Evolutionary conservation across 2,888 invertebrate species (phyloP).

Genomic region (Argynnis bischoffii): DNA sequence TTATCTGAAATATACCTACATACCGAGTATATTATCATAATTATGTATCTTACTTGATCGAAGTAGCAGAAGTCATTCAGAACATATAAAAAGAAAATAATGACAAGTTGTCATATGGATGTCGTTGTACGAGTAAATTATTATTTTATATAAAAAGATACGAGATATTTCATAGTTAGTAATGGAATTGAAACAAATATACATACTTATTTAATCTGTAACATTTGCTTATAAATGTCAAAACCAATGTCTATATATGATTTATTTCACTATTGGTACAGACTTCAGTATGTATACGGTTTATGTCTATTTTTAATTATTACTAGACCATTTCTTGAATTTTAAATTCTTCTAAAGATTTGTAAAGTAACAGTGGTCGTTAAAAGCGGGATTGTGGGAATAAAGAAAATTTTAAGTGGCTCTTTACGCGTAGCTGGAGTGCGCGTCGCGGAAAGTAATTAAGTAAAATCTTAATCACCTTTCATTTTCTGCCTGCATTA

Average conservation of each 20-base stretch:
- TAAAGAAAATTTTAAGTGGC: neutral
- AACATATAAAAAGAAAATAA: neutral
- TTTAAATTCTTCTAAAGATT: slow-evolving; percentile 6
- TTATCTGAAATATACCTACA: too few relatives aligned
- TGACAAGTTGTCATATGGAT: neutral
- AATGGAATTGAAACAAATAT: neutral
- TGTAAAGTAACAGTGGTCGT: neutral
- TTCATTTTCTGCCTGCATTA: neutral
- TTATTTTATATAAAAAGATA: slow-evolving; percentile 1
- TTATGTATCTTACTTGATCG: too few relatives aligned
- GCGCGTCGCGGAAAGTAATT: slow-evolving; percentile 6
- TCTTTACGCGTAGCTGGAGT: neutral
- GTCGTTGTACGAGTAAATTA: slow-evolving; percentile 4
- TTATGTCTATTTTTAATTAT: too few relatives aligned
- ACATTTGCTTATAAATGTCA: too few relatives aligned
- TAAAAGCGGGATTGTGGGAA: slow-evolving; percentile 7
- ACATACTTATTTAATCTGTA: neutral
- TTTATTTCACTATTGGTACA: too few relatives aligned
- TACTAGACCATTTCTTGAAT: neutral
- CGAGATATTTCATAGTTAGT: neutral
- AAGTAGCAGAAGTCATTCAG: neutral
- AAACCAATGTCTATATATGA: too few relatives aligned
- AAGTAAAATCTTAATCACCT: slow-evolving; percentile 14
- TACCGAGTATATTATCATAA: too few relatives aligned
- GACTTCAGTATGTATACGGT: too few relatives aligned